These are phyloP conservation scores for Microtus richardsoni DNA, from an alignment of 2,113 vertebrate species.

Conservation along the genomic window DNA sequence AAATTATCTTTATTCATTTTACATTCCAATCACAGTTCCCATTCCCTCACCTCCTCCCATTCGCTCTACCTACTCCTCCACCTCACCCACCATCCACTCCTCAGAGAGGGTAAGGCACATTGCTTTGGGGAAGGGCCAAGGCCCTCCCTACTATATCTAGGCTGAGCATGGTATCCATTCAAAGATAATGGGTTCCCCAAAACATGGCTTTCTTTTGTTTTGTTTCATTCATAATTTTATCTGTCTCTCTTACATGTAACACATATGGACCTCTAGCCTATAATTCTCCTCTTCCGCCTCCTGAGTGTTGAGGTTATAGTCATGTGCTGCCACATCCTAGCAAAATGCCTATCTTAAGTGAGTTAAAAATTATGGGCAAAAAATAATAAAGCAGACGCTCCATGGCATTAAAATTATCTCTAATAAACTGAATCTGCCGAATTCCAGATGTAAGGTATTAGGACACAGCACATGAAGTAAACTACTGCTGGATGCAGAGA, in stretches of 20 bases:
- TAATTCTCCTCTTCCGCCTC: not conserved
- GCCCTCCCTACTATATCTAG: too few relatives aligned
- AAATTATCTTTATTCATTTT: too few relatives aligned
- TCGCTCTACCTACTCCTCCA: too few relatives aligned
- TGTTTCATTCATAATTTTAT: not conserved
- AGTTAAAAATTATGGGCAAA: slow-evolving; percentile 58
- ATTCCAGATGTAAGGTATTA: slow-evolving; percentile 44
- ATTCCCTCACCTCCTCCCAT: too few relatives aligned
- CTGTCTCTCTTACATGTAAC: not conserved
- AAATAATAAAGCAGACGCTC: not conserved
- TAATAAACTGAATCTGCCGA: slow-evolving; percentile 5
- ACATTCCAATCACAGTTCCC: too few relatives aligned
- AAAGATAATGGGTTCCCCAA: too few relatives aligned
- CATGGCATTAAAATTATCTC: not conserved
- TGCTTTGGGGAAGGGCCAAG: too few relatives aligned
- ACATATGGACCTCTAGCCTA: not conserved
- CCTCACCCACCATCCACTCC: too few relatives aligned
- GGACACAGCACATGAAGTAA: not conserved
- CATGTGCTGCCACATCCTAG: too few relatives aligned
- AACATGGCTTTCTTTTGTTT: not conserved
- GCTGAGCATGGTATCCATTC: too few relatives aligned
- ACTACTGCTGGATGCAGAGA: not conserved
- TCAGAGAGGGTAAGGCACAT: too few relatives aligned
- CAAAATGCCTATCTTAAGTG: not conserved
- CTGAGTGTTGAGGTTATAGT: not conserved